These are phyloP conservation scores for Gortyna flavago DNA, from an alignment of 2,888 invertebrate species.

Conservation along the genomic window DNA sequence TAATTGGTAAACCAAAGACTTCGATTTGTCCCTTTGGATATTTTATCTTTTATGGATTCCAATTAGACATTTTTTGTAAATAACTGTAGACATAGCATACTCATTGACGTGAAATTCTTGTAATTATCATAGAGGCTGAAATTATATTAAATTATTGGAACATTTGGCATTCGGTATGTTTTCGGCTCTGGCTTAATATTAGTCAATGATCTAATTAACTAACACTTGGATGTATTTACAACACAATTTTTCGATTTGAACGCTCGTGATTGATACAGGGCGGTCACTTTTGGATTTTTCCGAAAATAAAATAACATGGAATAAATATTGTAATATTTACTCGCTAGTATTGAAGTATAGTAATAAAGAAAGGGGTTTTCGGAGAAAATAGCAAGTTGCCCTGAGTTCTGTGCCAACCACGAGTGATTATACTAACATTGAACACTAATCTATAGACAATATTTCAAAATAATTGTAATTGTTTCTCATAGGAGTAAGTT, in stretches of 20 bases:
- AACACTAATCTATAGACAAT: constrained; percentile 66
- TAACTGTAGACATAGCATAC: constrained; percentile 73
- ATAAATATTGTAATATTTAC: constrained; percentile 19
- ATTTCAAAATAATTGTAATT: constrained; percentile 60
- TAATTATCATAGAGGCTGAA: constrained; percentile 76
- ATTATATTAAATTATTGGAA: constrained; percentile 70
- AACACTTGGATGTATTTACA: constrained; percentile 44
- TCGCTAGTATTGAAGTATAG: background rate
- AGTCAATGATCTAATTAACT: constrained; percentile 48
- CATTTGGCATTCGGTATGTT: constrained; percentile 80
- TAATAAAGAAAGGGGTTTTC: background rate
- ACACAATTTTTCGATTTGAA: constrained; percentile 37
- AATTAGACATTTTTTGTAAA: constrained; percentile 77
- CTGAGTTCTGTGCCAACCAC: constrained; percentile 23
- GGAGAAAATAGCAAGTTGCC: background rate
- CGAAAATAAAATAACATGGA: background rate
- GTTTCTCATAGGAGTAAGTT: constrained; percentile 70
- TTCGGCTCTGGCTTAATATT: constrained; percentile 65
- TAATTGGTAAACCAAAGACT: constrained; percentile 88
- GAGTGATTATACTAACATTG: constrained; percentile 46
- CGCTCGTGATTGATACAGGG: constrained; percentile 22
- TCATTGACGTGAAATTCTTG: constrained; percentile 79
- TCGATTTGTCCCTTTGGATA: constrained; percentile 82
- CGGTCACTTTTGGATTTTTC: background rate
- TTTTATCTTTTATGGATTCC: constrained; percentile 74